A percentile compares a stretch with the other conserved stretches of the same genome.
Evolutionary conservation across 2,797 vertebrate genomes (phyloP).

Genomic region (Crocodylus rhombifer): DNA sequence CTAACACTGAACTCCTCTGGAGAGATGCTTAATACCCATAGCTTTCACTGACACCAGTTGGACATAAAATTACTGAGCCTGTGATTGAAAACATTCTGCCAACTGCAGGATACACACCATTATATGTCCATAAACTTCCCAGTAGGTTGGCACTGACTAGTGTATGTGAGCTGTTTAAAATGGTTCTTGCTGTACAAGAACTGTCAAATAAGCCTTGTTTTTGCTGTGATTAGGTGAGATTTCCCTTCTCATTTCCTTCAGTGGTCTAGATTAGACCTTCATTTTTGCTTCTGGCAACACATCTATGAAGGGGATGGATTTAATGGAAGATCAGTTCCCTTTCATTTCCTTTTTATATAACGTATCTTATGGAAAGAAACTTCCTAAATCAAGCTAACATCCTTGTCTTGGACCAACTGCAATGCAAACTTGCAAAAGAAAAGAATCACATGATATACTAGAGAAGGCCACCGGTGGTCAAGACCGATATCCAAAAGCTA

Average conservation of each 20-base stretch:
- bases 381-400: neutral
- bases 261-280: neutral
- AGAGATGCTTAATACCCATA: no score
- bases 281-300: neutral
- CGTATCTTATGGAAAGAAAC: neutral
- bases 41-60: no score
- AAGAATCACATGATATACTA: neutral
- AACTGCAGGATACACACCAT: no score
- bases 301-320: neutral
- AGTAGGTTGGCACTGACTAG: neutral
- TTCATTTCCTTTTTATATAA: neutral
- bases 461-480: neutral
- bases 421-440: neutral
- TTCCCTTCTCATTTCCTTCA: neutral
- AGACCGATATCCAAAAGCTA: neutral
- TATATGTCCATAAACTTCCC: neutral
- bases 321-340: neutral
- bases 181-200: neutral
- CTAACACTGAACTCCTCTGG: no score
- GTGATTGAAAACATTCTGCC: no score
- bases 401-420: neutral
- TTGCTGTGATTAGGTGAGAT: neutral
- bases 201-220: neutral
- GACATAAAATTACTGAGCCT: no score
- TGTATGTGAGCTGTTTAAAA: neutral